Evolutionary conservation across 2,113 vertebrate genomes (phyloP), one percentile per base, ranked within the genome.

Genomic region (Raja brachyura): DNA sequence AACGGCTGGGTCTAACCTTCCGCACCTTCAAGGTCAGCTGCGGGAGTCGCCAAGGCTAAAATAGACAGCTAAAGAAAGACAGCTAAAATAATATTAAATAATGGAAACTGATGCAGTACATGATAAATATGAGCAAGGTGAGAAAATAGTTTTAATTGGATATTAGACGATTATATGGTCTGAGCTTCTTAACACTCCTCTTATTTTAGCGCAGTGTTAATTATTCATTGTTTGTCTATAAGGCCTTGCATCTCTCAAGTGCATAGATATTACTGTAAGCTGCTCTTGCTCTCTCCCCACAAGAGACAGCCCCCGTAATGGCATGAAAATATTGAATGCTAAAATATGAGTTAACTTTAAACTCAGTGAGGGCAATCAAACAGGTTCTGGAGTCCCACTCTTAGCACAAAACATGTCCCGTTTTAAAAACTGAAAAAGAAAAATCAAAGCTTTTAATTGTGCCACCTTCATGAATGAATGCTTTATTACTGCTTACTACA

Each of bases 151-250:
- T 73, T 92, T 54, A 92, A 92, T 92, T 92, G 54, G 83, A 74
- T 48, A 73, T 48, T 48, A 28, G 68, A 22, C 31, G 73, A 74
- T 92, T 92, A 54, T 14, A 25, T 20, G 4, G 18, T 92, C 54
- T 92, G 59, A 92, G 31, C 20, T 90, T 68, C 66, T 48, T 92
- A 73, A 48, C 39, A 48, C 39, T 48, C 39, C 39, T 48, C 39
- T 48, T 48, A 48, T 28, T 73, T 92, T 54, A 2, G 22, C 54
- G 28, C 33, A 68, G 31, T 22, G 16, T 92, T 92, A 73, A 92
- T 92, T 92, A 92, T 92, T 92, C 88, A 74, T 73, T 22, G 63
- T 39, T 48, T 74, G 90, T 92, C 68, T 73, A 66, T 63, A 5
- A 63, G 90, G 22, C 70, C 3, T 14, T 54, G 66, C 59, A 25